Conservation (phyloP, 2,888 invertebrate genomes). For the Pyrrhosoma nymphula region DNA sequence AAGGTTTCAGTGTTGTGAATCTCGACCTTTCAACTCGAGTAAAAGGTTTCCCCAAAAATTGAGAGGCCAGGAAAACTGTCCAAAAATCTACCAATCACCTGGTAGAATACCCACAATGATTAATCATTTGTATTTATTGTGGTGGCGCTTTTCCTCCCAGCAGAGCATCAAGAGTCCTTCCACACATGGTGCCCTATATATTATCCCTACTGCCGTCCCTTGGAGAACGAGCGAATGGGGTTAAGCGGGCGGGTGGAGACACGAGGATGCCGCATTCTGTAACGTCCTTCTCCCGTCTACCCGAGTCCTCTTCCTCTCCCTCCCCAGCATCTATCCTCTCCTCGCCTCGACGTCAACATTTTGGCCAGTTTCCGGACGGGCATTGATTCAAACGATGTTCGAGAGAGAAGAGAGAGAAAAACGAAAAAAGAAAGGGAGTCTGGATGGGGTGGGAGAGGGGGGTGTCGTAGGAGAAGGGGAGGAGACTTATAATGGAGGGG, state of each 20-base stretch:
- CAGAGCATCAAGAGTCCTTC: background rate
- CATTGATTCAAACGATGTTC: constrained; percentile 16
- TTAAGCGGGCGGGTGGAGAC: background rate
- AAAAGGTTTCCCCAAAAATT: too few species aligned
- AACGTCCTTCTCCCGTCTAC: background rate
- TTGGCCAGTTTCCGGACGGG: constrained; percentile 18
- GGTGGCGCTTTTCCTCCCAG: too few species aligned
- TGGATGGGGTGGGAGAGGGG: background rate
- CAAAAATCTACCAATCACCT: too few species aligned
- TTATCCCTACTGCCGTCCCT: background rate
- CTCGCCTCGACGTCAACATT: background rate
- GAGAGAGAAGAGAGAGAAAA: background rate
- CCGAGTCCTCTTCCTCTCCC: background rate
- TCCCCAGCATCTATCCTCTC: background rate
- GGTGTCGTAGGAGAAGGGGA: too few species aligned
- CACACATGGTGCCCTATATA: background rate
- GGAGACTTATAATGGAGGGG: background rate
- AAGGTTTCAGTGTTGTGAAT: too few species aligned
- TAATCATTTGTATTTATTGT: too few species aligned
- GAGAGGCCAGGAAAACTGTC: too few species aligned
- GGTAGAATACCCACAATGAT: too few species aligned
- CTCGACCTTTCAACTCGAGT: too few species aligned
- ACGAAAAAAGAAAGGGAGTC: background rate
- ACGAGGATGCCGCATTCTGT: background rate
- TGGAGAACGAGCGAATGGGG: background rate